These are phyloP conservation scores for Adelognathus sp. DNA, from an alignment of 2,888 invertebrate species.

Conservation along the genomic window DNA sequence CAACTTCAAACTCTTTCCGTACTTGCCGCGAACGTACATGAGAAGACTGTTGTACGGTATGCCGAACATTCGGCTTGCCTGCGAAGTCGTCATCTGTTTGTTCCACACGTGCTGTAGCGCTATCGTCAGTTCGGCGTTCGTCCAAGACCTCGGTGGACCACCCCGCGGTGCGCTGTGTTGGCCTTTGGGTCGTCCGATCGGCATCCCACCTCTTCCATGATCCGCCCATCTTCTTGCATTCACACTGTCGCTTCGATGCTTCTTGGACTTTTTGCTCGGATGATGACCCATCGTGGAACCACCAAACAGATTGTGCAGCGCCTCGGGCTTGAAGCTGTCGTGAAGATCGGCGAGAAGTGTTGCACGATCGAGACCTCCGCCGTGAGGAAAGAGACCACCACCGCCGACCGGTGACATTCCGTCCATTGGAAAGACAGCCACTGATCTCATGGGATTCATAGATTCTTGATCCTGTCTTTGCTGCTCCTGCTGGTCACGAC, in stretches of 20 bases:
- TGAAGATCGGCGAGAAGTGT: slow-evolving; percentile 74
- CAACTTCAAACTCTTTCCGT: slow-evolving; percentile 94
- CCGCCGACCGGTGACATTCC: slow-evolving; percentile 70
- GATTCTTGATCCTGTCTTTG: slow-evolving; percentile 62
- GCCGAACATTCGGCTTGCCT: slow-evolving; percentile 94
- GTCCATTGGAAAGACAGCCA: slow-evolving; percentile 75
- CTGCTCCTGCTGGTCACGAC: slow-evolving; percentile 67
- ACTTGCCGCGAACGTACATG: slow-evolving; percentile 96
- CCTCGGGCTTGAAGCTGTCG: slow-evolving; percentile 78
- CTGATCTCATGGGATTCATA: slow-evolving; percentile 66
- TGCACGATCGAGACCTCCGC: slow-evolving; percentile 70
- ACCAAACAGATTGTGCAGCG: slow-evolving; percentile 75
- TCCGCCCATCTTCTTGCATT: slow-evolving; percentile 76
- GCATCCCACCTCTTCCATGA: slow-evolving; percentile 74
- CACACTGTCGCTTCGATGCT: slow-evolving; percentile 70
- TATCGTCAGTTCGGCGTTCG: slow-evolving; percentile 94
- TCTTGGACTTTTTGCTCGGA: slow-evolving; percentile 74
- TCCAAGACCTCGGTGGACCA: slow-evolving; percentile 95
- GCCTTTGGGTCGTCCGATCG: slow-evolving; percentile 92
- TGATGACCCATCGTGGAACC: slow-evolving; percentile 67
- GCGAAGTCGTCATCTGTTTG: slow-evolving; percentile 96
- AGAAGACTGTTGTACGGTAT: slow-evolving; percentile 96
- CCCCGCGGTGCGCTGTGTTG: slow-evolving; percentile 95
- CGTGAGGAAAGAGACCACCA: slow-evolving; percentile 73
- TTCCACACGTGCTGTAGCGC: slow-evolving; percentile 97